Base-by-base conservation (phyloP, 2,888 invertebrate genomes). In the Hecatera dysodea region DNA sequence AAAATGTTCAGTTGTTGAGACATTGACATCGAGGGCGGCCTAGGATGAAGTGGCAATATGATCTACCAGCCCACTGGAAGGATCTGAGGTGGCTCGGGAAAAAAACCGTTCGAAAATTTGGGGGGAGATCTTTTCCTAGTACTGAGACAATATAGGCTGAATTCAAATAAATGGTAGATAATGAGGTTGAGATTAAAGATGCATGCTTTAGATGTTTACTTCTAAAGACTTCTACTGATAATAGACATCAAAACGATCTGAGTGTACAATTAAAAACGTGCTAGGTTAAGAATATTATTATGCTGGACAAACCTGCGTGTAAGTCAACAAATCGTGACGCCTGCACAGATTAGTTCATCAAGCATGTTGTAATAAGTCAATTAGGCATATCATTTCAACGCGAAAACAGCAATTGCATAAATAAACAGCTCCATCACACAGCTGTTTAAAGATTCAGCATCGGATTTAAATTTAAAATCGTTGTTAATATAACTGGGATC, bases 381-480 rank as follows among this genome's bases (percentile, higher is more conserved):
- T 91, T 91, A 90, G 83, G 82, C 82, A 84, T 87, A 90, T 92
- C 88, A 92, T 91, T 90, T 91, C 88, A 82, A 88, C 84, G 87
- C 85, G 89, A 89, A 91, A 90, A 92, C 89, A 87, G 88, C 88
- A 90, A 88, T 89, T 93, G 92, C 92, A 93, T 93, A 93, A 93
- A 93, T 93, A 92, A 92, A 89, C 81, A 75, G 71, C 83, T 88
- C 86, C 89, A 92, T 90, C 90, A 88, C 88, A 81, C 82, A 59
- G 76, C 85, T 91, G 87, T 91, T 93, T 90, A 91, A 90, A 87
- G 86, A 93, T 93, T 92, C 92, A 93, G 86, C 84, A 88, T 91
- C 91, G 90, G 89, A 91, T 93, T 93, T 91, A 91, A 91, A 92
- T 86, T 90, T 91, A 90, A 90, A 93, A 92, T 92, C 90, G 90